Conservation (phyloP, 2,797 vertebrate species). For the Anas acuta region DNA sequence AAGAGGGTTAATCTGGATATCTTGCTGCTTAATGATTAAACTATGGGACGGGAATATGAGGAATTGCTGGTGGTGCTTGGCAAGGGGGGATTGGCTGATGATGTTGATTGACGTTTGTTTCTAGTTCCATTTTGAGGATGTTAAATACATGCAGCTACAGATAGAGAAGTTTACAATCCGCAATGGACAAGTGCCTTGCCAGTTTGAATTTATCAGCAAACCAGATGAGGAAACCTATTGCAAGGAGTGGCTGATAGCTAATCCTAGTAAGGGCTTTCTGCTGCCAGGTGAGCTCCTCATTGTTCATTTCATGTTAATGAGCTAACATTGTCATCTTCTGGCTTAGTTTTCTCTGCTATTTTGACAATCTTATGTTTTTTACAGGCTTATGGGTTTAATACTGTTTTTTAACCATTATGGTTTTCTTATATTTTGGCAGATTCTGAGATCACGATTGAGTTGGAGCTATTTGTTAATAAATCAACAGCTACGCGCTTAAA, state of each 20-base stretch:
- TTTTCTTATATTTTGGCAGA: slow-evolving; percentile 76
- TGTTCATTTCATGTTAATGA: background rate
- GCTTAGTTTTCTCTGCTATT: background rate
- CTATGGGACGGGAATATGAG: background rate
- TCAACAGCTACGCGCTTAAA: slow-evolving; percentile 89
- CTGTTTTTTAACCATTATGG: background rate
- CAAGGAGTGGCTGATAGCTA: slow-evolving; percentile 92
- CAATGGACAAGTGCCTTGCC: slow-evolving; percentile 95
- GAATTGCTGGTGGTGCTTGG: background rate
- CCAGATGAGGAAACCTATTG: slow-evolving; percentile 89
- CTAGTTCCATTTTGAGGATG: slow-evolving; percentile 91
- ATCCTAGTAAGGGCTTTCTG: slow-evolving; percentile 90
- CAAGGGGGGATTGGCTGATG: background rate
- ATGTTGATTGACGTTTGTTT: background rate
- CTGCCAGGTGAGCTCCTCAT: slow-evolving; percentile 84
- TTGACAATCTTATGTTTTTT: background rate
- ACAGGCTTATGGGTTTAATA: background rate
- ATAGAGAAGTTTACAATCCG: slow-evolving; percentile 85
- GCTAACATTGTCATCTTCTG: background rate
- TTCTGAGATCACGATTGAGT: slow-evolving; percentile 84
- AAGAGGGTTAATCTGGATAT: background rate
- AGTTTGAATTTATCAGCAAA: slow-evolving; percentile 96
- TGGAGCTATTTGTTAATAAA: slow-evolving; percentile 96
- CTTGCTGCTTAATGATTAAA: slow-evolving; percentile 35
- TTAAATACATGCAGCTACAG: slow-evolving; percentile 95